phyloP scores from a whole-genome alignment of 1,140 invertebrate species.

The Oedothorax gibbosus region DNA sequence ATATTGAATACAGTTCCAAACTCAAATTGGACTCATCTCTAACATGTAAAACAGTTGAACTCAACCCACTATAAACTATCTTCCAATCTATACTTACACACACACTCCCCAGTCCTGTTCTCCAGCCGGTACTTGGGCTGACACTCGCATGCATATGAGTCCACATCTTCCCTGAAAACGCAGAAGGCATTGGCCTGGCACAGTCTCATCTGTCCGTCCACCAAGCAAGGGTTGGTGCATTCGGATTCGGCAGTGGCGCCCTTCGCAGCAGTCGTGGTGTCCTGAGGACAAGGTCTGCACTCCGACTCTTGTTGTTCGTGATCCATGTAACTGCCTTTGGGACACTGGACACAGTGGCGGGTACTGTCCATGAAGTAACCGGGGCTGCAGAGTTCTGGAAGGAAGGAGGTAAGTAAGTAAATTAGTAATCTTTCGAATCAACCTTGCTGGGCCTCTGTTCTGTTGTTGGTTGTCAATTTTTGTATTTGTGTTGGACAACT shows the following conservation, averaged over 20 bases:
- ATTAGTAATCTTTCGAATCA: not conserved
- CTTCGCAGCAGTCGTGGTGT: conserved; percentile 87
- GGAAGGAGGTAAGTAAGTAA: conserved; percentile 6
- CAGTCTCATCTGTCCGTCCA: conserved; percentile 83
- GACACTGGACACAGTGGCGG: conserved; percentile 88
- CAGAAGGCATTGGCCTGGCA: conserved; percentile 92
- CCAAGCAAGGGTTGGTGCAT: conserved; percentile 92
- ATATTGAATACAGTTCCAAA: no score
- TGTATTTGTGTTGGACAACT: no score
- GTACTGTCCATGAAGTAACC: conserved; percentile 88
- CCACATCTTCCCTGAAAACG: conserved; percentile 85
- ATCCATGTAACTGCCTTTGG: conserved; percentile 92
- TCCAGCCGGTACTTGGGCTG: conserved; percentile 91
- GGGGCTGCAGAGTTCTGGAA: conserved; percentile 69
- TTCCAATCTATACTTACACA: conserved; percentile 68
- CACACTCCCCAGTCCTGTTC: conserved; percentile 65
- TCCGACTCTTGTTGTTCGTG: conserved; percentile 84
- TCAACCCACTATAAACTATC: no score
- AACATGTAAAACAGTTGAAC: no score
- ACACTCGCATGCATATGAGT: conserved; percentile 90
- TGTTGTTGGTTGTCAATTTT: no score
- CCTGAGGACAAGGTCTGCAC: conserved; percentile 89
- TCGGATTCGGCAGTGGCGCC: conserved; percentile 84
- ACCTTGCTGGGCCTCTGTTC: no score
- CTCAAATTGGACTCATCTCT: no score